Conservation (phyloP, 2,888 invertebrate genomes). For the Calameuta filiformis region DNA sequence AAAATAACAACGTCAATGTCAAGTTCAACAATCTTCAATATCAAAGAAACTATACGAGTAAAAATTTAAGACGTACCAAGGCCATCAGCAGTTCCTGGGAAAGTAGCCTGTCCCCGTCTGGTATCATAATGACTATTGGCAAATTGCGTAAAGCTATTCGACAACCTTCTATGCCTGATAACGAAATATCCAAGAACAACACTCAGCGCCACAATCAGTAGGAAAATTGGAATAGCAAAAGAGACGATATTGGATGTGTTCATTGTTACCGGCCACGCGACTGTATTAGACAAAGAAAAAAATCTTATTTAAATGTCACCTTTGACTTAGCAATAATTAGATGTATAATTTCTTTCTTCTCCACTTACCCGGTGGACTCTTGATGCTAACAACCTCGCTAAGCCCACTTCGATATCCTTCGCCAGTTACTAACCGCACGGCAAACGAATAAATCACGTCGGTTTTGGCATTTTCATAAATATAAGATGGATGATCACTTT, state of each 20-base stretch:
- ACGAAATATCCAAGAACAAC: conserved; percentile 74
- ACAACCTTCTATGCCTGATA: conserved; percentile 78
- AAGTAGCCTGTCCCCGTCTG: conserved; percentile 87
- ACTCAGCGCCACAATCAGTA: conserved; percentile 70
- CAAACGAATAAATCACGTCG: conserved; percentile 72
- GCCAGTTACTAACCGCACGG: conserved; percentile 72
- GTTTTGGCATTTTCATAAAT: conserved; percentile 68
- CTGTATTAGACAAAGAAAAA: background rate
- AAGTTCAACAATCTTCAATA: background rate
- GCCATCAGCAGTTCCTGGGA: conserved; percentile 75
- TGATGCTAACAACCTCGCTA: conserved; percentile 70
- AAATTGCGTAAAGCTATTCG: conserved; percentile 83
- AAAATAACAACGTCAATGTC: background rate
- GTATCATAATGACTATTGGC: conserved; percentile 88
- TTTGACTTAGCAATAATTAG: background rate
- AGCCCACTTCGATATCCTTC: conserved; percentile 73
- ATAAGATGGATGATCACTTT: conserved; percentile 70
- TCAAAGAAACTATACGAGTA: background rate
- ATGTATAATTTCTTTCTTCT: background rate
- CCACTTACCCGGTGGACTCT: conserved; percentile 56
- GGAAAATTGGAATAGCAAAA: conserved; percentile 69
- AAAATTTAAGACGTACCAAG: conserved; percentile 69
- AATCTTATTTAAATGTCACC: background rate
- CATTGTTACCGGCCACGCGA: conserved; percentile 47
- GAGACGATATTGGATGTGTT: conserved; percentile 62